phyloP scores from a whole-genome alignment of 2,888 invertebrate species.

The Trissolcus brochymenae region DNA sequence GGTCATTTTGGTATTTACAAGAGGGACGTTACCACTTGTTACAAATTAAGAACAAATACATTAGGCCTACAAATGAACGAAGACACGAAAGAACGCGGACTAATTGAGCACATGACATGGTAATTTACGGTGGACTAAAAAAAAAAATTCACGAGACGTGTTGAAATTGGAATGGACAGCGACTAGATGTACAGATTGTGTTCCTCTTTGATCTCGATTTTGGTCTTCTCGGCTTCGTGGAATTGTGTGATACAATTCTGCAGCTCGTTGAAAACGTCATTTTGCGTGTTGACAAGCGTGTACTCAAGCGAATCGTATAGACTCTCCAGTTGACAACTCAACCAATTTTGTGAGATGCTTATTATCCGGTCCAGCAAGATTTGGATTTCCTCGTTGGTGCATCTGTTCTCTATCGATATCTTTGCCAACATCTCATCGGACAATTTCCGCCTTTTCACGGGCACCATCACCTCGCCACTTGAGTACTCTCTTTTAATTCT shows the following conservation, averaged over 20 bases:
- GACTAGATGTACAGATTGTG: conserved; percentile 17
- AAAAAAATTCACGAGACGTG: conserved; percentile 5
- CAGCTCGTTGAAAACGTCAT: conserved; percentile 14
- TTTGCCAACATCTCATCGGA: conserved; percentile 30
- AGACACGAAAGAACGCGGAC: conserved; percentile 6
- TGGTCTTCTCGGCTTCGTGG: conserved; percentile 26
- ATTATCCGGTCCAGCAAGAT: conserved; percentile 64
- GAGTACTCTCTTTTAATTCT: conserved; percentile 64
- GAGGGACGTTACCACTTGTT: conserved; percentile 13
- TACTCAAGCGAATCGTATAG: conserved; percentile 38
- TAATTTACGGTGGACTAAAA: conserved; percentile 33
- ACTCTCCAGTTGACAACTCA: conserved; percentile 65
- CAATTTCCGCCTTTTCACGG: conserved; percentile 64
- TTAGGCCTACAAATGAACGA: conserved; percentile 12
- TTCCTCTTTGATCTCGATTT: conserved; percentile 27
- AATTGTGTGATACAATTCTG: conserved; percentile 31
- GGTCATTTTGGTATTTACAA: conserved; percentile 13
- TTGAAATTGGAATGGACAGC: not conserved
- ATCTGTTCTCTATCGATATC: conserved; percentile 8
- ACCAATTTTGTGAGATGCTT: conserved; percentile 67
- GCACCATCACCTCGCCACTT: conserved; percentile 62
- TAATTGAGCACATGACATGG: conserved; percentile 25
- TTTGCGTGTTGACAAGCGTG: conserved; percentile 16
- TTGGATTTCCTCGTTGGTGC: conserved; percentile 61
- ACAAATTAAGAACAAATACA: conserved; percentile 33